Evolutionary conservation across 2,888 invertebrate species (phyloP).

Genomic region (Melanostoma scalare): DNA sequence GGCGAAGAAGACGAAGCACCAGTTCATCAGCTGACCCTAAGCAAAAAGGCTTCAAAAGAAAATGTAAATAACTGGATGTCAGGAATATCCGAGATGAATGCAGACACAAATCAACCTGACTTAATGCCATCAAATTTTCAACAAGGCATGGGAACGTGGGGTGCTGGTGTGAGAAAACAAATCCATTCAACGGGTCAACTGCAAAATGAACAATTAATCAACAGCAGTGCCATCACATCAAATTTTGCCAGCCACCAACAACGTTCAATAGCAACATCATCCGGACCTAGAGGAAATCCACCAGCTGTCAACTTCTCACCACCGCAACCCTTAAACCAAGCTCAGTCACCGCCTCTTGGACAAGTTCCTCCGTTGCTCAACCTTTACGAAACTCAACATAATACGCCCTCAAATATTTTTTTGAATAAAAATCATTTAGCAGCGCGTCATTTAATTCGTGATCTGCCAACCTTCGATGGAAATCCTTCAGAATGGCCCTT

Average conservation of each 20-base stretch:
- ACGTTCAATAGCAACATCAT: background rate
- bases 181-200: background rate
- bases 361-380: background rate
- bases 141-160: background rate
- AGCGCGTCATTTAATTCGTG: constrained; percentile 2
- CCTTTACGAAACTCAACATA: background rate
- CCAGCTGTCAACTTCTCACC: background rate
- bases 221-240: background rate
- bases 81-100: background rate
- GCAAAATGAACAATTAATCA: background rate
- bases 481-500: constrained; percentile 30
- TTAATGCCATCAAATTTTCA: background rate
- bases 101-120: background rate
- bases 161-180: background rate
- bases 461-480: constrained; percentile 9
- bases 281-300: background rate
- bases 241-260: background rate
- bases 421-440: constrained; percentile 23
- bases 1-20: constrained; percentile 1
- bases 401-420: background rate
- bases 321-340: background rate
- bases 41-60: background rate
- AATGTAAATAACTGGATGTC: background rate
- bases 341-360: background rate
- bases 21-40: too few relatives aligned